Evolutionary conservation across 2,797 vertebrate species (phyloP).

Genomic region (Microcaecilia unicolor): DNA sequence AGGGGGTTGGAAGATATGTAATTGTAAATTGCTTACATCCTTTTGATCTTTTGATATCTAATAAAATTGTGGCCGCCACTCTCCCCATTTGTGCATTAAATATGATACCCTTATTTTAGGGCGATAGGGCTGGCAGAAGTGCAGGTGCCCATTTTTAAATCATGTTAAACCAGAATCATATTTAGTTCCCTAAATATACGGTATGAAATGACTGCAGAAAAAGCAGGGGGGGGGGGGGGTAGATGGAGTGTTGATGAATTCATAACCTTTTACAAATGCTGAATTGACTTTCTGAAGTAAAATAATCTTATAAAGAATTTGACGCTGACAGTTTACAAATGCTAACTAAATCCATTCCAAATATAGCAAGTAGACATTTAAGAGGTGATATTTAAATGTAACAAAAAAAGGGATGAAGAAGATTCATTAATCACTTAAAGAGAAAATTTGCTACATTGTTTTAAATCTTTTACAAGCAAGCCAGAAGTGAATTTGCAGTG

Average conservation of each 20-base stretch:
- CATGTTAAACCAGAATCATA: slow-evolving; percentile 9
- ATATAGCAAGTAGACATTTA: neutral
- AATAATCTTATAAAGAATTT: slow-evolving; percentile 15
- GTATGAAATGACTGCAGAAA: no score
- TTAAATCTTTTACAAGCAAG: slow-evolving; percentile 1
- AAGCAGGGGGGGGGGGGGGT: slow-evolving; percentile 13
- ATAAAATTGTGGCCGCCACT: no score
- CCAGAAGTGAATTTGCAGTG: no score
- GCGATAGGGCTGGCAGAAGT: no score
- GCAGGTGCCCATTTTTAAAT: neutral
- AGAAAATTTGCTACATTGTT: neutral
- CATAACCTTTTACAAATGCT: slow-evolving; percentile 33
- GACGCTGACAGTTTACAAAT: slow-evolving; percentile 27
- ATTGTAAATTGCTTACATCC: no score
- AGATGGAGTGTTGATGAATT: slow-evolving; percentile 3
- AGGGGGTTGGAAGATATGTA: no score
- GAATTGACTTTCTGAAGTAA: slow-evolving; percentile 29
- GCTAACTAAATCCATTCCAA: slow-evolving; percentile 25
- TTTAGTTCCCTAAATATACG: no score
- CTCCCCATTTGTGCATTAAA: no score
- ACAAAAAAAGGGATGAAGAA: slow-evolving; percentile 13
- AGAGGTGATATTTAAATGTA: slow-evolving; percentile 14
- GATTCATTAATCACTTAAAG: slow-evolving; percentile 24
- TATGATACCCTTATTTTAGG: no score
- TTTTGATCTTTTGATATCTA: no score